phyloP scores from a whole-genome alignment of 53 echinoderm and acorn worm genomes.

The Temnopleurus reevesii region DNA sequence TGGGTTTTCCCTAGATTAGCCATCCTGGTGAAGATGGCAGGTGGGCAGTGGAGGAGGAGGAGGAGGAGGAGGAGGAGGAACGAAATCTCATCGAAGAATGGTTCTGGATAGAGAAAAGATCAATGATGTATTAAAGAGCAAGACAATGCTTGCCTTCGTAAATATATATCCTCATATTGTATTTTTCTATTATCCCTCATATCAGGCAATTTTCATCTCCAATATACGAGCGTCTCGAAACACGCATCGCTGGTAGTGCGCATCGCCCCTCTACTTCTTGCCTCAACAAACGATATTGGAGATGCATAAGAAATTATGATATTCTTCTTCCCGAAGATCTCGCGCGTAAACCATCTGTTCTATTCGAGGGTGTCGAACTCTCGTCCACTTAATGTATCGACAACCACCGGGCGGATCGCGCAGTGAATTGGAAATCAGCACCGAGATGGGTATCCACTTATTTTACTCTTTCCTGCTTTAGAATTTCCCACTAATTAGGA shows the following conservation, averaged over 20 bases:
- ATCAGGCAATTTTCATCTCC: not conserved
- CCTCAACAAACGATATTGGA: too few relatives aligned
- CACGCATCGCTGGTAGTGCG: slow-evolving; percentile 8
- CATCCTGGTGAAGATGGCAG: too few relatives aligned
- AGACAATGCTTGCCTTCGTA: too few relatives aligned
- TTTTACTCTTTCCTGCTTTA: not conserved
- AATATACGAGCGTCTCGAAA: not conserved
- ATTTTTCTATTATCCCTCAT: not conserved
- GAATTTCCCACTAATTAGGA: not conserved
- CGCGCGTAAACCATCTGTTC: not conserved
- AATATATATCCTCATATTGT: too few relatives aligned
- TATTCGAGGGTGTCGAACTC: not conserved
- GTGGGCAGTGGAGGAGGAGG: too few relatives aligned
- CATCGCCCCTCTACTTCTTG: not conserved
- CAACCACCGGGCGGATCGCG: not conserved
- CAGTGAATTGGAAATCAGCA: not conserved
- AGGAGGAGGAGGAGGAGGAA: too few relatives aligned
- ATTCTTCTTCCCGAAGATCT: not conserved
- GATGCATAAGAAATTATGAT: too few relatives aligned
- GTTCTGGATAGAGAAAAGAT: too few relatives aligned
- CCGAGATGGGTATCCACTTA: not conserved
- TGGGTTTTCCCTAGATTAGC: too few relatives aligned
- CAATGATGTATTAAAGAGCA: too few relatives aligned
- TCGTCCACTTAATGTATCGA: not conserved
- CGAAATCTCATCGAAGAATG: too few relatives aligned